Conservation (phyloP, 2,113 vertebrate species). For the Nothobranchius kuhntae region DNA sequence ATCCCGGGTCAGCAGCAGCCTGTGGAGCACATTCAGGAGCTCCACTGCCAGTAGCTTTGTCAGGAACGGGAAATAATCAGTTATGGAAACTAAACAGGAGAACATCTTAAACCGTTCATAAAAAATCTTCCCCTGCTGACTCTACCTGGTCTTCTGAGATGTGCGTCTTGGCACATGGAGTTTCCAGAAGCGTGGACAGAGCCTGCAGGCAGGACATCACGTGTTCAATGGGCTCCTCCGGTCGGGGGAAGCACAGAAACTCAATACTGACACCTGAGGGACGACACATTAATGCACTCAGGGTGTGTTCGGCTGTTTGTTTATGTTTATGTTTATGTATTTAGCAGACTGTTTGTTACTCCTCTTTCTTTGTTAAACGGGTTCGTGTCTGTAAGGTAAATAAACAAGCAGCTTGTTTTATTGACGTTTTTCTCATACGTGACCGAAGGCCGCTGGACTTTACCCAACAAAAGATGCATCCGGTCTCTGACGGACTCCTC, state of each 20-base stretch:
- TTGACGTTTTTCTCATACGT: neutral
- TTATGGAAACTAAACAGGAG: neutral
- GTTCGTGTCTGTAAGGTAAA: neutral
- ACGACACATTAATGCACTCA: conserved; percentile 35
- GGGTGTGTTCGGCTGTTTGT: conserved; percentile 16
- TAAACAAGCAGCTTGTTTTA: neutral
- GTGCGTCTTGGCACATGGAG: conserved; percentile 87
- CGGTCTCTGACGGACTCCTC: conserved; percentile 90
- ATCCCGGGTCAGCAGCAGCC: conserved; percentile 93
- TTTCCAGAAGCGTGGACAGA: conserved; percentile 90
- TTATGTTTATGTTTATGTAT: no score
- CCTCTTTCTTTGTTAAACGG: neutral
- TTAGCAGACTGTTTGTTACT: neutral
- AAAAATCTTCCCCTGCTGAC: no score
- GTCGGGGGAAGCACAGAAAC: conserved; percentile 96
- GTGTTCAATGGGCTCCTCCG: conserved; percentile 95
- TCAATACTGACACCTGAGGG: conserved; percentile 95
- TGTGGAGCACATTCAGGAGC: conserved; percentile 94
- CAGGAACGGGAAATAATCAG: conserved; percentile 23
- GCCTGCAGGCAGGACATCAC: conserved; percentile 94
- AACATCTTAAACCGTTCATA: no score
- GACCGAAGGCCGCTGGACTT: conserved; percentile 1
- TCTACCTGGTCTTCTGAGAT: conserved; percentile 96
- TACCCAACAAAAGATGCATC: conserved; percentile 97
- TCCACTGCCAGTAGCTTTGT: conserved; percentile 93